Percentiles rank a stretch among this genome's conserved stretches.
phyloP scores from a whole-genome alignment of 2,797 vertebrate species.

The Simalia tracyae region DNA sequence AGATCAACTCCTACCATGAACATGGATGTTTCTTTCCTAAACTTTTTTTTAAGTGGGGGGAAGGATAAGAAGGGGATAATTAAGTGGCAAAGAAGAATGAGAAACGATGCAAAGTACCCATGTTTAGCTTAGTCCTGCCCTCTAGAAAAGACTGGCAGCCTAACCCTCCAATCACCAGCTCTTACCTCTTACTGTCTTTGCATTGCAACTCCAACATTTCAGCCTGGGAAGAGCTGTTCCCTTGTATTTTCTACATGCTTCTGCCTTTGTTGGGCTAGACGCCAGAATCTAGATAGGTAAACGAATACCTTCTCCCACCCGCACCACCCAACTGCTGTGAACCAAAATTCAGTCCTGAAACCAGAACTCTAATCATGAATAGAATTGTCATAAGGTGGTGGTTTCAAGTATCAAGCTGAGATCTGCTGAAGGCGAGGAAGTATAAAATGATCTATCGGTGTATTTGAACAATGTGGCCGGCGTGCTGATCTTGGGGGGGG shows the following conservation, averaged over 20 bases:
- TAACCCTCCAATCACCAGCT: slow-evolving; percentile 59
- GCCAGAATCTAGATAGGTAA: slow-evolving; percentile 1
- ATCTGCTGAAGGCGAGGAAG: slow-evolving; percentile 25
- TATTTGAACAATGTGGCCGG: neutral
- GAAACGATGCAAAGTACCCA: slow-evolving; percentile 53
- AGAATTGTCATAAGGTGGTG: slow-evolving; percentile 14
- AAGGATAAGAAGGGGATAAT: slow-evolving; percentile 52
- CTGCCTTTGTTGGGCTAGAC: slow-evolving; percentile 12
- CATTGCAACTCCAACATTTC: slow-evolving; percentile 12
- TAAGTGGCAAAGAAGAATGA: slow-evolving; percentile 41
- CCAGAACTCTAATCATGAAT: neutral
- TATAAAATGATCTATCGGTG: slow-evolving; percentile 13
- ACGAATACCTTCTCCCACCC: neutral
- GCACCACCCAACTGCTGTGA: neutral
- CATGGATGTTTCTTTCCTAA: slow-evolving; percentile 63
- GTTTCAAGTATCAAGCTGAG: slow-evolving; percentile 48
- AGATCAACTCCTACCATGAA: slow-evolving; percentile 40
- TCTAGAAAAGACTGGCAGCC: slow-evolving; percentile 61
- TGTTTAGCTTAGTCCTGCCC: slow-evolving; percentile 55
- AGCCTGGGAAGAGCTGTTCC: slow-evolving; percentile 12
- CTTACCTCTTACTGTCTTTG: slow-evolving; percentile 33
- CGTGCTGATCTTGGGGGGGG: neutral
- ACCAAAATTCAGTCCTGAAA: neutral
- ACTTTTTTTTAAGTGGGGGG: slow-evolving; percentile 42
- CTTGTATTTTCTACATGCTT: slow-evolving; percentile 14